Conservation (phyloP, 2,888 invertebrate species). For the Amblyjoppa fuscipennis region DNA sequence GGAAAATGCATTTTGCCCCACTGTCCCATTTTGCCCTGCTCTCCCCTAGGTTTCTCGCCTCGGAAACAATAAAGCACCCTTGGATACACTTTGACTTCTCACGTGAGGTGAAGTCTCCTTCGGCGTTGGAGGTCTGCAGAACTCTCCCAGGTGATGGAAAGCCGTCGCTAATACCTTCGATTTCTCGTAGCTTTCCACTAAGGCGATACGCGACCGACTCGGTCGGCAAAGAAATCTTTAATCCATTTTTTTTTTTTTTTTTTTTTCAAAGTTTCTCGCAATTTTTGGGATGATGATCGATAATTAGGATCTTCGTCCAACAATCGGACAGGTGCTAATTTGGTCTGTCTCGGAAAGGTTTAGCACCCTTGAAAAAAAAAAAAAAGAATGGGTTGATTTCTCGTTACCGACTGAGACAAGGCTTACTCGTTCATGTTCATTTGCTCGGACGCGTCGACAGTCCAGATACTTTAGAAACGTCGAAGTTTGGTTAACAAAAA, state of each 20-base stretch:
- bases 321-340: not conserved
- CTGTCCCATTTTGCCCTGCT: too few species aligned
- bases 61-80: not conserved
- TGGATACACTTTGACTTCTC: constrained; percentile 1
- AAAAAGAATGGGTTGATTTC: not conserved
- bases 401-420: not conserved
- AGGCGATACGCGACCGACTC: not conserved
- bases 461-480: not conserved
- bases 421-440: not conserved
- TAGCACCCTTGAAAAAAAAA: not conserved
- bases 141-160: not conserved
- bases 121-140: not conserved
- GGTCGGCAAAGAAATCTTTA: not conserved
- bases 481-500: not conserved
- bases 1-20: too few species aligned
- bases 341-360: not conserved
- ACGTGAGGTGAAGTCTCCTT: not conserved
- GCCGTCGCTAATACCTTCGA: not conserved
- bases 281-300: not conserved
- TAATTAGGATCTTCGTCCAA: not conserved
- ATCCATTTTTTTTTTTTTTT: not conserved
- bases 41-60: not conserved
- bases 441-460: not conserved
- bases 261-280: too few species aligned
- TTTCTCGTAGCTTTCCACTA: not conserved